Evolutionary conservation across 2,888 invertebrate species (phyloP).

Genomic region (Tanypteryx hageni): DNA sequence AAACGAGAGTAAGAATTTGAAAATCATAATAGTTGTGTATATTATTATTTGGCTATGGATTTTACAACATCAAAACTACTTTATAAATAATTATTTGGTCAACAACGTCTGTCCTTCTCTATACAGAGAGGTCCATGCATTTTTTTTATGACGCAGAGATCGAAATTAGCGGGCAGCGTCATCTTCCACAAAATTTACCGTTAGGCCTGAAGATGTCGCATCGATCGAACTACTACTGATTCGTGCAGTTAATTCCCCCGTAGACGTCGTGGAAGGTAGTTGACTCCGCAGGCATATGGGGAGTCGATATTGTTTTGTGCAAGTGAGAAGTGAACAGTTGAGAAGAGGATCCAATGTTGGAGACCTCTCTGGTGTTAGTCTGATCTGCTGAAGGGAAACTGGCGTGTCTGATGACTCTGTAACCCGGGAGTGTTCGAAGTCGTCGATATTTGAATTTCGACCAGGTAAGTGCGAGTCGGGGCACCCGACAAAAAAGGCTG

Average conservation of each 20-base stretch:
- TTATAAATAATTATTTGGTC: no score
- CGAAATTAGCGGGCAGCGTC: neutral
- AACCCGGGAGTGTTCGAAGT: neutral
- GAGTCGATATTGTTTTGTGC: neutral
- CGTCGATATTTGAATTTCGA: neutral
- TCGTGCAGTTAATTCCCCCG: slow-evolving; percentile 25
- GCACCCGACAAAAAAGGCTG: neutral
- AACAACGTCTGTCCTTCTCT: no score
- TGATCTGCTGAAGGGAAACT: neutral
- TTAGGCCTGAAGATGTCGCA: slow-evolving; percentile 5
- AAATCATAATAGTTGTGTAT: no score
- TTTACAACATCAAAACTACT: no score
- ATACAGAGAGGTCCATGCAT: no score
- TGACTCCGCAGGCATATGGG: neutral
- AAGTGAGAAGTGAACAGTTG: slow-evolving; percentile 48
- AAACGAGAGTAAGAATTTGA: no score
- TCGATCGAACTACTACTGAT: neutral
- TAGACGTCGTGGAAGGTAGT: slow-evolving; percentile 10
- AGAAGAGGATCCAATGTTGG: neutral
- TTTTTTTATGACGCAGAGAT: no score
- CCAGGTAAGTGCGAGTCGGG: slow-evolving; percentile 17
- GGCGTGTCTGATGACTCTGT: neutral
- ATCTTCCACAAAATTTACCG: neutral
- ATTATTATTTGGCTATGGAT: no score
- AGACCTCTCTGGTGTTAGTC: neutral